These are phyloP conservation scores for Syrista parreyssii DNA, from an alignment of 2,888 invertebrate species.

Conservation along the genomic window DNA sequence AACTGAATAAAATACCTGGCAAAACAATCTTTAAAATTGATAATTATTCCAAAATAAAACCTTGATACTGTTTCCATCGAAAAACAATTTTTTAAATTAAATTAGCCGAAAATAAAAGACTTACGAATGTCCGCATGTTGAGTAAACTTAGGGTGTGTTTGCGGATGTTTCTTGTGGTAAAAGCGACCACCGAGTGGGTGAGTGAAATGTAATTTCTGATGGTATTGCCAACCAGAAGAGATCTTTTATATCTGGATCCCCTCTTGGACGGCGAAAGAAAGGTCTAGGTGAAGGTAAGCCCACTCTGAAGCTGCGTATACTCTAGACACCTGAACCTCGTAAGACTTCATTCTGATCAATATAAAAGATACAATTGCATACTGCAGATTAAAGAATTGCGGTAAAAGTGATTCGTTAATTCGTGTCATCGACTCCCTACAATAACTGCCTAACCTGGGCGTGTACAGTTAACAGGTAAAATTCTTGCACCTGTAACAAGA, in stretches of 20 bases:
- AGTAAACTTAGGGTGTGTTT: constrained; percentile 23
- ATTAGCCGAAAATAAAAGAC: constrained; percentile 28
- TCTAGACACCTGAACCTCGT: neutral
- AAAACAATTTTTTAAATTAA: constrained; percentile 9
- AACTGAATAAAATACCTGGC: constrained; percentile 7
- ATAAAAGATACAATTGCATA: neutral
- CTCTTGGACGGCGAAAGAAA: constrained; percentile 61
- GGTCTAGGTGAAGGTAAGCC: constrained; percentile 66
- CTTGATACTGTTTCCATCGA: constrained; percentile 10
- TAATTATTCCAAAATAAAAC: neutral
- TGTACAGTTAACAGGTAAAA: neutral
- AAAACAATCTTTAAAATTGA: neutral
- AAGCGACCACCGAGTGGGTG: constrained; percentile 39
- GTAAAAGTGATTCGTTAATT: neutral
- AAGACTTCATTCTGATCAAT: neutral
- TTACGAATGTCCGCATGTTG: constrained; percentile 57
- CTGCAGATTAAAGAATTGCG: neutral
- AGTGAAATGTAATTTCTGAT: constrained; percentile 57
- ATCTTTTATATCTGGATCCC: constrained; percentile 65
- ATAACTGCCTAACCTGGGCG: neutral
- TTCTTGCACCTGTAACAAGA: neutral
- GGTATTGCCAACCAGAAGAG: constrained; percentile 59
- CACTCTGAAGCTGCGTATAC: neutral
- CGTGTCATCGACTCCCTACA: neutral
- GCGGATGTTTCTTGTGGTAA: constrained; percentile 30